These are phyloP conservation scores for Apostichopus parvimensis DNA, from an alignment of 35 echinoderm and acorn worm species.

Conservation along the genomic window DNA sequence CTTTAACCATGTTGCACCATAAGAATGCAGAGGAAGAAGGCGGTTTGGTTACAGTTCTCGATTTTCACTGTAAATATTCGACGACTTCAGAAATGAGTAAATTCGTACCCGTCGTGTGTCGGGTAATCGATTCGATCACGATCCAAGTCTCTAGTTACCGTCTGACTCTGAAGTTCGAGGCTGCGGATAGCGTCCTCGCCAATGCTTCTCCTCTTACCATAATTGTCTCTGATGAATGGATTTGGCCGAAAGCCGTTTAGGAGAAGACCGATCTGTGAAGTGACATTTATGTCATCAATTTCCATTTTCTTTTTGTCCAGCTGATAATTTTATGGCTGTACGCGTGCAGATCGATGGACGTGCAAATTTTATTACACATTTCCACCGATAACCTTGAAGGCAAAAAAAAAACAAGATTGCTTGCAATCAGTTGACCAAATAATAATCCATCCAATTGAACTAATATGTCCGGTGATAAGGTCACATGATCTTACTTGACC, in stretches of 20 bases:
- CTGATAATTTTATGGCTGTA: too few species aligned
- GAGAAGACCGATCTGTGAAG: too few species aligned
- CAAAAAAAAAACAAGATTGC: too few species aligned
- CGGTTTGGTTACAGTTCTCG: neutral
- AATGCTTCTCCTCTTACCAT: neutral
- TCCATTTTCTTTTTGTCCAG: too few species aligned
- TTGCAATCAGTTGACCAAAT: too few species aligned
- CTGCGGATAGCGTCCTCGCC: neutral
- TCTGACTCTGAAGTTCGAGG: neutral
- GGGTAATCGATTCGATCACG: neutral
- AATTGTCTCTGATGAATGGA: neutral
- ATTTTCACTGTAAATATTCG: neutral
- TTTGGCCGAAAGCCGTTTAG: neutral
- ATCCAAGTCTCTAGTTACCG: neutral
- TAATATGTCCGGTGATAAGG: too few species aligned
- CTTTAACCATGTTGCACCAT: neutral
- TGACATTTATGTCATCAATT: too few species aligned
- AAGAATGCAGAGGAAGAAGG: conserved; percentile 5
- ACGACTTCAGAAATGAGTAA: neutral
- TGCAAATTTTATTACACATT: too few species aligned
- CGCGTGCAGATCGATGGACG: too few species aligned
- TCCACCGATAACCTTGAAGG: too few species aligned
- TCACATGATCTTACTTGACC: too few species aligned
- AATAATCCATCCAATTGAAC: too few species aligned
- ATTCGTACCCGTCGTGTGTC: neutral